Base-by-base conservation (phyloP, 2,113 vertebrate species). In the Pseudopipra pipra region DNA sequence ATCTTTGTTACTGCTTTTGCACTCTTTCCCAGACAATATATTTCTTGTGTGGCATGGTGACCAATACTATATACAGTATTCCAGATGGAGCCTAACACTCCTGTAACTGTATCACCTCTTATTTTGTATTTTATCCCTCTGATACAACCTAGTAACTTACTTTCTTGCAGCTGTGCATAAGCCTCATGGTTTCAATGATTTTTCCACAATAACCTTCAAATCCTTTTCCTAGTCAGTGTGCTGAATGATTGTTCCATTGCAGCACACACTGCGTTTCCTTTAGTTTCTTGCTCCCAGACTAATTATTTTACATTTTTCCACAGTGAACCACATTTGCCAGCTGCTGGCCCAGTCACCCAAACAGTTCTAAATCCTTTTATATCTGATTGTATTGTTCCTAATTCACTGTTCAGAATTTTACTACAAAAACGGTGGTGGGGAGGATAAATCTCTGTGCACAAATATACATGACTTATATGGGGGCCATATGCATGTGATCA, bases 241-340 rank as follows among this genome's bases (percentile, higher is more conserved):
- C 97, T 98, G 98, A 98, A 98, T 97, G 98, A 98, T 98, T 97
- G 95, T 97, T 97, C 96, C 96, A 97, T 90, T 97, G 95, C 89
- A 95, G 89, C 88, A 96, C 43, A 94, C 47, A 49, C 44, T 54
- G 78, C 31, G 52, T 89, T 96, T 95, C 95, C 92, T 97, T 93
- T 97, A 91, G 97, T 98, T 98, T 97, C 98, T 97, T 97, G 96
- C 97, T 98, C 96, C 97, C 97, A 98, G 97, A 97, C 97, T 98
- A 98, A 98, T 98, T 98, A 98, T 98, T 98, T 97, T 97, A 98
- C 97, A 98, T 98, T 98, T 98, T 98, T 98, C 98, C 98, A 98
- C 95, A 97, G 96, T 97, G 97, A 98, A 96, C 96, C 23, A 43
- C 33, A 18, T 96, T 98, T 98, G 97, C 97, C 98, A 98, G 98